These are phyloP conservation scores for Philhelius pedissequus DNA, from an alignment of 2,888 invertebrate genomes.

Conservation along the genomic window DNA sequence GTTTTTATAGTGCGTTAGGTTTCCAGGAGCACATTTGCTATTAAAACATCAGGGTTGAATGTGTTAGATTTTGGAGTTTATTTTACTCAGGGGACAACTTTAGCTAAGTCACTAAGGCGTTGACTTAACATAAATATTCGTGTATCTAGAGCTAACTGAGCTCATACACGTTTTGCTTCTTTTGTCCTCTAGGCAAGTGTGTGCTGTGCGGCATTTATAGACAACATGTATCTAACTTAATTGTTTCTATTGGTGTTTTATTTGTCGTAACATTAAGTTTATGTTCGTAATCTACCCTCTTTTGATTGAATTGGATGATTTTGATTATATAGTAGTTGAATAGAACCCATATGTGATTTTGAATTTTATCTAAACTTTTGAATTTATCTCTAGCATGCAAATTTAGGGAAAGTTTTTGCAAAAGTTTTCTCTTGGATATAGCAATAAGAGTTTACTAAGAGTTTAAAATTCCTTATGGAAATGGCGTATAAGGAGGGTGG, in stretches of 20 bases:
- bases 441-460: background rate
- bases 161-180: conserved; percentile 6
- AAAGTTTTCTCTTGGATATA: background rate
- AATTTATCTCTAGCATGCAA: conserved; percentile 5
- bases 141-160: background rate
- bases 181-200: conserved; percentile 39
- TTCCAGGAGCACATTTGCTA: background rate
- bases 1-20: conserved; percentile 51
- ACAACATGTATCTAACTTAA: conserved; percentile 43
- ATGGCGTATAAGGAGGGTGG: too few relatives aligned
- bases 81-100: conserved; percentile 66
- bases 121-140: conserved; percentile 61
- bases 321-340: conserved; percentile 7
- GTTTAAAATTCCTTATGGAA: background rate
- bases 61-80: conserved; percentile 34
- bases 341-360: background rate
- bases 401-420: background rate
- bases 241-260: conserved; percentile 60
- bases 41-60: conserved; percentile 1
- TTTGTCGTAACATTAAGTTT: conserved; percentile 38
- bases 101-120: conserved; percentile 65
- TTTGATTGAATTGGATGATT: conserved; percentile 15
- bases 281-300: background rate
- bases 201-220: background rate
- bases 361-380: background rate